Base-by-base conservation (phyloP, 64 coral and sea anemone genomes). In the Porites lutea region DNA sequence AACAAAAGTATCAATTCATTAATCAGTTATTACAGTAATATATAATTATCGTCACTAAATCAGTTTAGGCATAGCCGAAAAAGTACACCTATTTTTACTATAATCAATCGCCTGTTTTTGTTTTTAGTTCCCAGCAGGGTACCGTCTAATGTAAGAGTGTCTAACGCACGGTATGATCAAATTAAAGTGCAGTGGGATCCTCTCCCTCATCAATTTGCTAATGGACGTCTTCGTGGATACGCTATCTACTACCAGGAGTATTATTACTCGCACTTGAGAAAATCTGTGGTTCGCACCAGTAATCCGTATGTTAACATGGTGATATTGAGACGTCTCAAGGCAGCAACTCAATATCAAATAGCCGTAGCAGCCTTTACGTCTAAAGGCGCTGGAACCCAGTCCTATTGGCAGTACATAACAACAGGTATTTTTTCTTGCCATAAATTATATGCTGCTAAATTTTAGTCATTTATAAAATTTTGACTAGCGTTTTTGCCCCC, bases 131-230 rank as follows among this genome's bases (percentile, higher is more conserved):
- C 78, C 8, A 80, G 23, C 44, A 60, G 78, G 61, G 53, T n/a
- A 27, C 55, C 77, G 11, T 61, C 54, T 16, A 61, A 79, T 54
- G 3, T 79, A 9, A 52, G 77, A 44, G 11, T 79, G 77, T 79
- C 77, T 43, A 80, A 80, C 19, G 4, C 43, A 21, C 78, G 44
- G 51, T 3, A 3, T 15, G 55, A 19, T 44, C 22, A 80, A 12
- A 14, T 80, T 10, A 59, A 59, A 13, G 78, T 80, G 15, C 53
- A 80, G 6, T 80, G 78, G 78, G 78, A 80, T 44, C 78, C 78
- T 60, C 78, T 80, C 44, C 21, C 78, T 60, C 78, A 60, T 53
- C 78, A 80, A 8, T 80, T 60, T 61, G 78, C 20, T 12, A 80
- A 80, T 54, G 55, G 78, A 0, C 78, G 52, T 44, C 21, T 80